phyloP scores from a whole-genome alignment of 2,888 invertebrate species.

The Antheraea yamamai region DNA sequence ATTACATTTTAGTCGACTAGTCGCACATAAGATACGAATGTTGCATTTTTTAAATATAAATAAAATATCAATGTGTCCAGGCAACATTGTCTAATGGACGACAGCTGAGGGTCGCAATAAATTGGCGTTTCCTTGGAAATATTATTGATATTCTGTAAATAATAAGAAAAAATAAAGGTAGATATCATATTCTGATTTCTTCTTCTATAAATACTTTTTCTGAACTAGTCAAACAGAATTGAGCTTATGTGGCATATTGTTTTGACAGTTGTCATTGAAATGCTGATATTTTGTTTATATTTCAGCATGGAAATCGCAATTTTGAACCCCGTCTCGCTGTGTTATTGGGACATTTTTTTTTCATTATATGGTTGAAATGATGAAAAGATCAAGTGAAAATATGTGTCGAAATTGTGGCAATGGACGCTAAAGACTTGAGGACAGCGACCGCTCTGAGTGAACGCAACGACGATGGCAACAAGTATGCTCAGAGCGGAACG shows the following conservation, averaged over 20 bases:
- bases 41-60: background rate
- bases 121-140: conserved; percentile 81
- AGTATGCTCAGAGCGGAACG: conserved; percentile 59
- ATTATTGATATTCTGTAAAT: conserved; percentile 68
- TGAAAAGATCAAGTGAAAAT: conserved; percentile 53
- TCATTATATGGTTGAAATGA: conserved; percentile 48
- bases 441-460: conserved; percentile 62
- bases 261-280: conserved; percentile 76
- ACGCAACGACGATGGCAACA: conserved; percentile 68
- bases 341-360: conserved; percentile 34
- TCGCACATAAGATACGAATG: background rate
- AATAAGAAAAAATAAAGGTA: conserved; percentile 52
- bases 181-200: conserved; percentile 25
- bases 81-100: conserved; percentile 59
- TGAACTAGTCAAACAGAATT: background rate
- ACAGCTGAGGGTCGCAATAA: conserved; percentile 69
- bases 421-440: conserved; percentile 76
- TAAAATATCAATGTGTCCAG: conserved; percentile 23
- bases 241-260: conserved; percentile 73
- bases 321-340: conserved; percentile 38
- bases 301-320: conserved; percentile 65
- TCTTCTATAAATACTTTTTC: conserved; percentile 9
- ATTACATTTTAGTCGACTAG: background rate
- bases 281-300: conserved; percentile 76
- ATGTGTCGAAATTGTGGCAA: conserved; percentile 57